phyloP scores from a whole-genome alignment of 2,888 invertebrate species.

The Caenorhabditis imperialis region DNA sequence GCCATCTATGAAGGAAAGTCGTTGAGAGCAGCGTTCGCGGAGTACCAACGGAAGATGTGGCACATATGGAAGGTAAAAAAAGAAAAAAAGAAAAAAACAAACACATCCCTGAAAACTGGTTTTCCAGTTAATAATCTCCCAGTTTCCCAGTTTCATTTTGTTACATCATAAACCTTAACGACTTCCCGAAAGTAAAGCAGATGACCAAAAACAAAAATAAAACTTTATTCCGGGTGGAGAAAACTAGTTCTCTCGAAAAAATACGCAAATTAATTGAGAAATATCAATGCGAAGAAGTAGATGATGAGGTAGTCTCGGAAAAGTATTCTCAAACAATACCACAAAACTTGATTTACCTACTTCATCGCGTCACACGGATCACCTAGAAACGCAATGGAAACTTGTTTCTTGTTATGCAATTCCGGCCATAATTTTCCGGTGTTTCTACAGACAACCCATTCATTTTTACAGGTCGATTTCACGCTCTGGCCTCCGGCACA shows the following conservation, averaged over 20 bases:
- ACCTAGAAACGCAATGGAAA: slow-evolving; percentile 19
- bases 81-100: too few species aligned
- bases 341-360: slow-evolving; percentile 52
- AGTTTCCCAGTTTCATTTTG: too few species aligned
- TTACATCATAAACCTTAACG: too few species aligned
- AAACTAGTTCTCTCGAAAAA: too few species aligned
- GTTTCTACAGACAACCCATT: slow-evolving; percentile 10
- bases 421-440: slow-evolving; percentile 42
- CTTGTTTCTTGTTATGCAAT: slow-evolving; percentile 52
- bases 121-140: too few species aligned
- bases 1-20: slow-evolving; percentile 56
- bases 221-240: too few species aligned
- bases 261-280: too few species aligned
- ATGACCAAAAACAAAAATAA: too few species aligned
- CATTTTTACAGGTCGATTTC: slow-evolving; percentile 83
- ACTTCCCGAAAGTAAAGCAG: too few species aligned
- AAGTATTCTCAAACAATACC: neutral
- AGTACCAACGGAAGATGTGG: slow-evolving; percentile 57
- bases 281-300: slow-evolving; percentile 7
- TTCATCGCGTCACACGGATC: slow-evolving; percentile 22
- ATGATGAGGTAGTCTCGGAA: slow-evolving; percentile 29
- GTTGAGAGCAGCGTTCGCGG: slow-evolving; percentile 37
- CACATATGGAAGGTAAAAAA: slow-evolving; percentile 62
- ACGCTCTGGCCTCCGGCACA: slow-evolving; percentile 93
- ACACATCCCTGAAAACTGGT: too few species aligned